Percentiles rank a stretch among this genome's conserved stretches.
Evolutionary conservation across 92 coral and sea anemone species (phyloP).

Genomic region (Zoanthus sociatus): DNA sequence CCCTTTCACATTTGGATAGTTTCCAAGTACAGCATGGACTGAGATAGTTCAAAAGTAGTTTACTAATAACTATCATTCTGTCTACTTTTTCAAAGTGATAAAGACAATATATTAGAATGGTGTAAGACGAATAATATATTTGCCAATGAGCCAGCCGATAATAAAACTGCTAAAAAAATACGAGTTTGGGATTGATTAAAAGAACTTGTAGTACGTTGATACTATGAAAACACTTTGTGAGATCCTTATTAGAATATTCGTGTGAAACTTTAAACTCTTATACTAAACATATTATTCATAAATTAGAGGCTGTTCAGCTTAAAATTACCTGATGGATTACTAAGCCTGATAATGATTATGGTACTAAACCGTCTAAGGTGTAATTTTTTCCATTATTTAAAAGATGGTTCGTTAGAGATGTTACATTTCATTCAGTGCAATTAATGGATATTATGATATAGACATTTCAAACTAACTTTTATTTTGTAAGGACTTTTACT

Average conservation of each 20-base stretch:
- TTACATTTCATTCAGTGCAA: too few relatives aligned
- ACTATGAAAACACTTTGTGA: neutral
- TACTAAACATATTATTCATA: neutral
- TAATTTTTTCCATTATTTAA: too few relatives aligned
- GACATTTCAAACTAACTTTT: too few relatives aligned
- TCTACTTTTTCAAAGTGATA: slow-evolving; percentile 33
- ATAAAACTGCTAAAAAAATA: neutral
- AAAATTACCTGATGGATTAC: neutral
- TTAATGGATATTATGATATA: too few relatives aligned
- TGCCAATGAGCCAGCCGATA: slow-evolving; percentile 34
- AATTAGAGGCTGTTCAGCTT: neutral
- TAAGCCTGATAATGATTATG: too few relatives aligned
- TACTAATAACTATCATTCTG: neutral
- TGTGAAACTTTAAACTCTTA: neutral
- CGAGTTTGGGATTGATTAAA: neutral
- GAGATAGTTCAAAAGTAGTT: too few relatives aligned
- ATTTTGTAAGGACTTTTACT: too few relatives aligned
- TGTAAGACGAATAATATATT: neutral
- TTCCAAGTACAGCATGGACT: too few relatives aligned
- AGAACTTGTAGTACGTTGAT: neutral
- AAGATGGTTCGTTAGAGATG: too few relatives aligned
- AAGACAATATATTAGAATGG: slow-evolving; percentile 32
- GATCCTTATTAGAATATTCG: neutral
- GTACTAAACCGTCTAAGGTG: too few relatives aligned
- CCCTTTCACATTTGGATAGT: too few relatives aligned